Base-by-base conservation (phyloP, 1,140 invertebrate genomes). In the Sycophaga agraensis region DNA sequence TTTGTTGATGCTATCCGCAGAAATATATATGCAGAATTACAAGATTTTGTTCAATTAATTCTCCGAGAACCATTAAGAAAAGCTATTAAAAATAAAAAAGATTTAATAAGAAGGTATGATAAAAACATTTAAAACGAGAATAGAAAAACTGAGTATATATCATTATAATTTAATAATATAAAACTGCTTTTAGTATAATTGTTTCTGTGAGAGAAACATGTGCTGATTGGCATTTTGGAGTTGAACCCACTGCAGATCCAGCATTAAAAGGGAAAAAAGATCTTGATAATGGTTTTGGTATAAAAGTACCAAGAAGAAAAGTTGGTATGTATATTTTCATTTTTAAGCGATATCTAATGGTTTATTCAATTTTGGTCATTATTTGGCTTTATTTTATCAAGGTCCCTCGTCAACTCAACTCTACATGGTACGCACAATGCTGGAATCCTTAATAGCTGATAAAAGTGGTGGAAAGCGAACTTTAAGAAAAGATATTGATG, bases 351-450 rank as follows among this genome's bases (percentile, higher is more conserved):
- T 56, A 6, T 12, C 17, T 31, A 45, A 43, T 26, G 37, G 16
- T 40, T 4, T 50, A 24, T 12, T 45, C 21, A 34, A 17, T 56
- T 51, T 16, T 9, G 9, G 17, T 26, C n/a, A n/a, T 28, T 54
- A 42, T 39, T 43, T 55, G 17, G 39, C 4, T 45, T 24, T 14
- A 31, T 62, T 63, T 64, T 56, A 55, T 66, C 42, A 71, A 90
- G 89, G 91, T 12, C 92, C 92, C 28, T 94, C 91, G 0, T 93
- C 92, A 0, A 96, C 93, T 2, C 92, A 99, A 83, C 82, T 99
- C 4, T 99, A 99, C 78, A 99, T 99, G 97, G 95, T 99, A 2
- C 85, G 98, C 28, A 99, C 97, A 0, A 99, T 99, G 92, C 80
- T 99, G 64, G 98, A 99, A 81, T 98, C 96, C 0, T 78, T 99